A percentile compares a stretch with the other conserved stretches of the same genome.
phyloP scores from a whole-genome alignment of 2,888 invertebrate species.

The Clostera curtula region DNA sequence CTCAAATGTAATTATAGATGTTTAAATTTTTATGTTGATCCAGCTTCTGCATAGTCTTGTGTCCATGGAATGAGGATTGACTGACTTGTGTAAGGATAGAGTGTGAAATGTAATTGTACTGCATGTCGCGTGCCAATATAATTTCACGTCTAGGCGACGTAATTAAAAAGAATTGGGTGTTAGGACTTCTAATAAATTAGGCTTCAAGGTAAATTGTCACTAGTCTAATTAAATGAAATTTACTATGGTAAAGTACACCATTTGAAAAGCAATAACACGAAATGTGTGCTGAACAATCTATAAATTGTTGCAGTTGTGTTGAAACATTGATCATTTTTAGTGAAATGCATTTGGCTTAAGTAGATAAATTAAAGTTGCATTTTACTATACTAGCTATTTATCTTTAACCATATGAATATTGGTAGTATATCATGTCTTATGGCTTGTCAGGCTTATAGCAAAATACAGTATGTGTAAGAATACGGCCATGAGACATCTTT shows the following conservation, averaged over 20 bases:
- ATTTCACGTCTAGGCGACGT: slow-evolving; percentile 27
- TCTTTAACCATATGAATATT: slow-evolving; percentile 5
- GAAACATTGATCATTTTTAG: slow-evolving; percentile 8
- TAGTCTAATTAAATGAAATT: slow-evolving; percentile 17
- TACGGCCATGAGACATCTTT: slow-evolving; percentile 30
- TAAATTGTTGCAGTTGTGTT: slow-evolving; percentile 33
- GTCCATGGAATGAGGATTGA: slow-evolving; percentile 48
- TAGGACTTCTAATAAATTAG: slow-evolving; percentile 31
- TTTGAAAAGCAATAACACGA: slow-evolving; percentile 41
- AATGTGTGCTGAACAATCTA: slow-evolving; percentile 20
- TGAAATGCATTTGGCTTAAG: slow-evolving; percentile 8
- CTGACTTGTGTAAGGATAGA: slow-evolving; percentile 56
- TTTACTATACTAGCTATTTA: slow-evolving; percentile 9
- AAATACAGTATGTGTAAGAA: slow-evolving; percentile 30
- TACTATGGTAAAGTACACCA: slow-evolving; percentile 21
- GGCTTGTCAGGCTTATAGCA: slow-evolving; percentile 15
- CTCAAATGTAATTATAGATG: slow-evolving; percentile 59
- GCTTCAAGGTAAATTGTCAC: slow-evolving; percentile 37
- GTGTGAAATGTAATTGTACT: slow-evolving; percentile 35
- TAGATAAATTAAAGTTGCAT: slow-evolving; percentile 13
- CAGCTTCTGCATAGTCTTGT: slow-evolving; percentile 40
- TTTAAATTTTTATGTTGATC: slow-evolving; percentile 43
- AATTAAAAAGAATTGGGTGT: too few species aligned
- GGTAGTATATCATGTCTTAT: slow-evolving; percentile 5
- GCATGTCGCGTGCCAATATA: slow-evolving; percentile 57